A percentile compares a stretch with the other conserved stretches of the same genome.
phyloP scores from a whole-genome alignment of 2,113 vertebrate genomes.

The Zapus hudsonius region DNA sequence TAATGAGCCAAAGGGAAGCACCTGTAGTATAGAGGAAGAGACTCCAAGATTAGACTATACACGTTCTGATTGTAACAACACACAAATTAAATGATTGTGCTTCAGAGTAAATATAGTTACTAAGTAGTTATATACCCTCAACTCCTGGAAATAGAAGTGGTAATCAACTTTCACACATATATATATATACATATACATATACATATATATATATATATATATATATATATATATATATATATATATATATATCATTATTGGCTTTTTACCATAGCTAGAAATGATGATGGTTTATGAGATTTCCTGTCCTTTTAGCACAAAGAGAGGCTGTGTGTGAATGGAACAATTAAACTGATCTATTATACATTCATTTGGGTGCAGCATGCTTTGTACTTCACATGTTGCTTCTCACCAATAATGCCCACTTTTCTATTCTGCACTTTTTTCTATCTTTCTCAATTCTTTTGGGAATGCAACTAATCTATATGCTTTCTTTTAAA shows the following conservation, averaged over 20 bases:
- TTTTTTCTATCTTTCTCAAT: conserved; percentile 63
- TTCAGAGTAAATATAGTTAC: conserved; percentile 80
- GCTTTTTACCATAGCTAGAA: conserved; percentile 71
- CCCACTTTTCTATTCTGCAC: conserved; percentile 64
- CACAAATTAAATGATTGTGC: conserved; percentile 81
- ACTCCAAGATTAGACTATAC: conserved; percentile 81
- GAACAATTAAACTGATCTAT: conserved; percentile 18
- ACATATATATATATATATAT: too few relatives aligned
- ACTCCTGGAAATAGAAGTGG: conserved; percentile 60
- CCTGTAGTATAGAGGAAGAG: conserved; percentile 87
- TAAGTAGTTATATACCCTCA: conserved; percentile 76
- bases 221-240: conserved; percentile 68
- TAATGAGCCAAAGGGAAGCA: conserved; percentile 89
- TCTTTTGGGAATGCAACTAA: conserved; percentile 64
- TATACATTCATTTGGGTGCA: conserved; percentile 39
- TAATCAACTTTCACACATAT: conserved; percentile 68
- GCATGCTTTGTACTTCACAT: conserved; percentile 67
- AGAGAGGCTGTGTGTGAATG: conserved; percentile 1
- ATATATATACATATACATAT: too few relatives aligned
- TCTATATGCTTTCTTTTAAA: conserved; percentile 65
- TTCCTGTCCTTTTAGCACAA: conserved; percentile 66
- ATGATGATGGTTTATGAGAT: conserved; percentile 49
- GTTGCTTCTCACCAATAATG: conserved; percentile 45
- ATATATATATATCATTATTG: conserved; percentile 62
- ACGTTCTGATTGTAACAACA: conserved; percentile 83